Percentiles rank a stretch among this genome's conserved stretches.
Conservation (phyloP, 2,888 invertebrate genomes). For the Smittia sp. region DNA sequence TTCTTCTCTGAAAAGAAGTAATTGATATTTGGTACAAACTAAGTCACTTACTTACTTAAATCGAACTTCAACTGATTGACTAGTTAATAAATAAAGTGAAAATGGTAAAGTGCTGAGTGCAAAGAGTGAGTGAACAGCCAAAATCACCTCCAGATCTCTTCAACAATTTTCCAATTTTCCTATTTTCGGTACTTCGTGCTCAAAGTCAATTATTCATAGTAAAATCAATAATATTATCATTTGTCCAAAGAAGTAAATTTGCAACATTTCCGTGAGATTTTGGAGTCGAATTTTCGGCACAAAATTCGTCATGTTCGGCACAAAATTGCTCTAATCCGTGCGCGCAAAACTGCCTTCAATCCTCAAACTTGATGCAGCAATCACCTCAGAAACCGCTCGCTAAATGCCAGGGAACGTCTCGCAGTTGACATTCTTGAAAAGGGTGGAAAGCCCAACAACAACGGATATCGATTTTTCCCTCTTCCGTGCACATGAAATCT, state of each 20-base stretch:
- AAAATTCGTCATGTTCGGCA: not conserved
- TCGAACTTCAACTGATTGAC: not conserved
- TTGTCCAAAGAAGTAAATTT: not conserved
- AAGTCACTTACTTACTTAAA: not conserved
- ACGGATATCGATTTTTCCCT: conserved; percentile 36
- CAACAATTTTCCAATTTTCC: not conserved
- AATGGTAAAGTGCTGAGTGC: not conserved
- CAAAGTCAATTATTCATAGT: not conserved
- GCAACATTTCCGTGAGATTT: not conserved
- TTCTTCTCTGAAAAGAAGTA: not conserved
- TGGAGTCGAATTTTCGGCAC: not conserved
- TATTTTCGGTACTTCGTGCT: not conserved
- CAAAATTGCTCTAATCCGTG: too few species aligned
- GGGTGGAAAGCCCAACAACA: conserved; percentile 30
- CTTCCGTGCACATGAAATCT: conserved; percentile 8
- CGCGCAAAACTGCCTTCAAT: not conserved
- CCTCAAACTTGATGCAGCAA: not conserved
- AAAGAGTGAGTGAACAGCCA: not conserved
- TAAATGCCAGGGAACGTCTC: not conserved
- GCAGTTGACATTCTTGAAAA: not conserved
- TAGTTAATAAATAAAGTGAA: not conserved
- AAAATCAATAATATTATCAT: conserved; percentile 23
- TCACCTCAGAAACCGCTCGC: not conserved
- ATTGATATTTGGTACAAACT: not conserved
- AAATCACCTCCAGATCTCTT: not conserved